Conservation (phyloP, 2,888 invertebrate species). For the Julus scanicus region DNA sequence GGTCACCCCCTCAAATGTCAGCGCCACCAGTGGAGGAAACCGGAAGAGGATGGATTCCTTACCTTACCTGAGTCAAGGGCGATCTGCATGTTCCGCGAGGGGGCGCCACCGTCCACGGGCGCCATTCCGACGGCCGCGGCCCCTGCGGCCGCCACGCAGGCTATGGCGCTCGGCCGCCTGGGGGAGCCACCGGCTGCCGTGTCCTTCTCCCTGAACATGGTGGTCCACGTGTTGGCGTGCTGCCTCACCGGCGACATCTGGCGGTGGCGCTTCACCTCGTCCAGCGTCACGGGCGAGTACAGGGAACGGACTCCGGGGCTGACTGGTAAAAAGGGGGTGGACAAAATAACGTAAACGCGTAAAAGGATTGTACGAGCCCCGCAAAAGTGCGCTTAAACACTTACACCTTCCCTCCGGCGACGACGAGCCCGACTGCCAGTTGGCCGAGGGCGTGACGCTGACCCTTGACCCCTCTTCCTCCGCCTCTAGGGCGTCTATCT, state of each 20-base stretch:
- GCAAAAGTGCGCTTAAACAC: background rate
- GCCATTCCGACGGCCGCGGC: background rate
- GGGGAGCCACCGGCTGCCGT: background rate
- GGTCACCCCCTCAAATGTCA: too few species aligned
- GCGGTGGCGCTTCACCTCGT: conserved; percentile 75
- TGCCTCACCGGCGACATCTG: conserved; percentile 36
- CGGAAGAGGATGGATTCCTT: background rate
- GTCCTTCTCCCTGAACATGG: background rate
- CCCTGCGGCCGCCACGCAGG: background rate
- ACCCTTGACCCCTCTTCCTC: background rate
- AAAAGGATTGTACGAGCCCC: too few species aligned
- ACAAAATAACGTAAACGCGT: too few species aligned
- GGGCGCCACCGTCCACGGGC: background rate
- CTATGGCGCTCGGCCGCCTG: background rate
- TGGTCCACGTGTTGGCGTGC: conserved; percentile 47
- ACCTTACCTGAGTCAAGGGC: background rate
- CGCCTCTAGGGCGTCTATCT: background rate
- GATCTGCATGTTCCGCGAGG: background rate
- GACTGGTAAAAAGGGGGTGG: background rate
- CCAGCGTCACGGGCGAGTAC: conserved; percentile 86
- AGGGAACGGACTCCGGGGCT: conserved; percentile 50
- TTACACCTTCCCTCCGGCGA: conserved; percentile 54
- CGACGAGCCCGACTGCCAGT: background rate
- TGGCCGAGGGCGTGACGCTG: background rate
- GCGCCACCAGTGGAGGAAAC: too few species aligned